Base-by-base conservation (phyloP, 2,888 invertebrate genomes). In the Caenorhabditis becei region DNA sequence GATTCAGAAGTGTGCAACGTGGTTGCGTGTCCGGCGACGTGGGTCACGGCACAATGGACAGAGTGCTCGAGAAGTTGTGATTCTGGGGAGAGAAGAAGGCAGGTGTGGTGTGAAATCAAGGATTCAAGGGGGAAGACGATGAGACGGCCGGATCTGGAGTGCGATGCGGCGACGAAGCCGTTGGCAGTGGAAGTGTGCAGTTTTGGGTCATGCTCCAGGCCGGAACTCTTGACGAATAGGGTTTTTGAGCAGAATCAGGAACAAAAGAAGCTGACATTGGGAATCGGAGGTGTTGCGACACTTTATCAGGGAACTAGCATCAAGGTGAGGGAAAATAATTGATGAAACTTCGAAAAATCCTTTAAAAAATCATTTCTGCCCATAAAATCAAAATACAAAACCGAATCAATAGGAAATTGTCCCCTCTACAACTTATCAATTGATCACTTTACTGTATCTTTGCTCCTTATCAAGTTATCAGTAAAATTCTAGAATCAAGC, bases 31-130 rank as follows among this genome's bases (percentile, higher is more conserved):
- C 96, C 96, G 0, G 95, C 96, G 0, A 93, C 94, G 83, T 97
- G 97, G 97, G 94, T 85, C 77, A 83, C 84, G 0, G 80, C 80
- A 2, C 83, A 86, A 61, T 90, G 90, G 91, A 87, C 88, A 0
- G 91, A 95, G 92, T 98, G 97, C 91, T 95, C 95, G 16, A 95
- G 95, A 91, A 94, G 95, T n/a, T 98, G 97, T 91, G 97, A 96
- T 0, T 95, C 95, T 16, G 97, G 97, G 0, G 93, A 95, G 66
- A 96, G 97, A 91, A 95, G 94, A 66, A 94, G 97, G 86, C 94
- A 94, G 83, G 94, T 95, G 49, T 92, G 92, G 59, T 98, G 98
- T 92, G 96, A 96, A 91, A 96, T 97, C 92, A 94, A 95, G 82
- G 95, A 96, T 94, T 95, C 96, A 96, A n/a, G 95, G 95, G 91